Base-by-base conservation (phyloP, 2,888 invertebrate genomes). In the Drosophila barbarae region DNA sequence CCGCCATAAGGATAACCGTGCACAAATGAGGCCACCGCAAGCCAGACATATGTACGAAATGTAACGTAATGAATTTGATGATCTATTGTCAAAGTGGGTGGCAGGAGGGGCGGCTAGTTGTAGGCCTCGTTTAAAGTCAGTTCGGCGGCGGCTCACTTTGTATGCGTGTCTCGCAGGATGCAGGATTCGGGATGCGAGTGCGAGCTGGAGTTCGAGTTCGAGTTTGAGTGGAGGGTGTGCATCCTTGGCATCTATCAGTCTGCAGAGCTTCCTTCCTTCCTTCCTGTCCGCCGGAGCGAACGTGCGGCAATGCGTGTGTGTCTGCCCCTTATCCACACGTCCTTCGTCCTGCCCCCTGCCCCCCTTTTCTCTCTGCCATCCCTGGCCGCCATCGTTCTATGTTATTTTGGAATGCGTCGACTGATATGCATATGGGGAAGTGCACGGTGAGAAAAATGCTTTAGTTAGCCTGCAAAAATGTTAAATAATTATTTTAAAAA, bases 11-110 rank as follows among this genome's bases (percentile, higher is more conserved):
- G 39, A 21, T 9, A 28, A 13, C 12, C 42, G 30, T 59, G 50
- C 13, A 42, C 49, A 53, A 50, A 59, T 50, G 60, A 36, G 60
- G 39, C 35, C 35, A 39, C 50, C 38, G 34, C 49, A 46, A 35
- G 49, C 39, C 77, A 72, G 77, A 84, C 79, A 84, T 84, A 78
- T 77, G 77, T 79, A 76, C 75, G 76, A 82, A 84, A 84, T 84
- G 77, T 76, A 84, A 84, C 74, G 81, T 87, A 87, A 86, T 85
- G 85, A 88, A 86, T 88, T 88, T 89, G 88, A 89, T 89, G 89
- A 89, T 88, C 87, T 87, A 89, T 89, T 89, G 88, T 89, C 85
- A 83, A 77, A 55, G 79, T 61, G 71, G 69, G 73, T 72, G 66
- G 70, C 38, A 39, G 8, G 13, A 12, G 13, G 7, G 30, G 10